Conservation (phyloP, 1,140 invertebrate genomes). For the Dendroctonus ponderosae region DNA sequence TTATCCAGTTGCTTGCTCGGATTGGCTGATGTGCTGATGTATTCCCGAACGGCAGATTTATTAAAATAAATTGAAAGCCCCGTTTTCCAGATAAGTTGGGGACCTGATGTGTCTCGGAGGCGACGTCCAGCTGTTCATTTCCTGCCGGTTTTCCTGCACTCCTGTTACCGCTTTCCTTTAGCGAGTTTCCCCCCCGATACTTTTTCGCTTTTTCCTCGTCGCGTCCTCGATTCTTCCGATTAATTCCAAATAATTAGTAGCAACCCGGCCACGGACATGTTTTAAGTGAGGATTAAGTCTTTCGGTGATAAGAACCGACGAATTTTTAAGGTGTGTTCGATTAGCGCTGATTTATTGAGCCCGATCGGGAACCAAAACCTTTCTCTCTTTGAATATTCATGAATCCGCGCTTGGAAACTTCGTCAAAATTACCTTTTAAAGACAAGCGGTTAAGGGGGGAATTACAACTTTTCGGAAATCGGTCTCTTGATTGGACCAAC, state of each 20-base stretch:
- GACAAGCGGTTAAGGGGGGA: constrained; percentile 4
- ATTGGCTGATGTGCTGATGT: constrained; percentile 46
- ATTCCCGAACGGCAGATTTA: constrained; percentile 43
- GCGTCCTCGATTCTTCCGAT: not conserved
- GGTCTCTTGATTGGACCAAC: no score
- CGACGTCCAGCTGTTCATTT: constrained; percentile 44
- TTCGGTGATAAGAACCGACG: constrained; percentile 16
- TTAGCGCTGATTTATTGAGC: constrained; percentile 25
- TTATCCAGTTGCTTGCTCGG: constrained; percentile 43
- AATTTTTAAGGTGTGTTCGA: constrained; percentile 27
- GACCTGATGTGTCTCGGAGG: constrained; percentile 36
- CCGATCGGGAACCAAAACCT: constrained; percentile 13
- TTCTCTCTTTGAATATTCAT: constrained; percentile 29
- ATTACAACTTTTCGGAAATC: no score
- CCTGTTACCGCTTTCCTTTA: constrained; percentile 4
- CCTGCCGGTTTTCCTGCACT: constrained; percentile 30
- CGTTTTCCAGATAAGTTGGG: constrained; percentile 42
- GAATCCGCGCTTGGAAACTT: constrained; percentile 1
- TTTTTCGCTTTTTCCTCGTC: constrained; percentile 4
- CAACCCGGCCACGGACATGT: constrained; percentile 3
- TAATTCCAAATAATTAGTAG: constrained; percentile 16
- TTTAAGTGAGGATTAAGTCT: constrained; percentile 13
- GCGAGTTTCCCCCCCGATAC: not conserved
- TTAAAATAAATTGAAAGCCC: constrained; percentile 48
- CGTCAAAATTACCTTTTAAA: constrained; percentile 18